A percentile compares a stretch with the other conserved stretches of the same genome.
Evolutionary conservation across 2,797 vertebrate species (phyloP).

Genomic region (Smutsia temminckii): DNA sequence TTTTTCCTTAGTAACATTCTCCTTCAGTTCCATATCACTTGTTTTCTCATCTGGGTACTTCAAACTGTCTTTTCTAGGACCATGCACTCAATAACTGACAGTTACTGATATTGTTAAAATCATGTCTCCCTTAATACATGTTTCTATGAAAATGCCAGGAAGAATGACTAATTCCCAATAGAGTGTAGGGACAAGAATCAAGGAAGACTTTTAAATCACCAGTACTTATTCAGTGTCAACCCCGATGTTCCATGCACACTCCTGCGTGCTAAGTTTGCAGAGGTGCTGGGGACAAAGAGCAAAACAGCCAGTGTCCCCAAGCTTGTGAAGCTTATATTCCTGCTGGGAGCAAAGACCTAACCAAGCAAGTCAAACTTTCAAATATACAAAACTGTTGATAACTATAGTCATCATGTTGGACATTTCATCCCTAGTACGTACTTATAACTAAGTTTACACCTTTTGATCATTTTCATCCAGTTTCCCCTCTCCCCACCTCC

Average conservation of each 20-base stretch:
- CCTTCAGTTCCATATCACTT: background rate
- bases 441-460: background rate
- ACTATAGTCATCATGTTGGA: accelerated
- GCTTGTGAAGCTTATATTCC: background rate
- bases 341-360: background rate
- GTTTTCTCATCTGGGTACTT: background rate
- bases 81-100: background rate
- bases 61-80: background rate
- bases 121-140: background rate
- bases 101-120: background rate
- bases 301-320: background rate
- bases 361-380: background rate
- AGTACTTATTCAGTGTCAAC: too few species aligned
- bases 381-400: background rate
- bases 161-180: background rate
- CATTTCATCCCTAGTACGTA: too few species aligned
- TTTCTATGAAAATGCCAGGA: background rate
- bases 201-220: background rate
- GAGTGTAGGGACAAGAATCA: background rate
- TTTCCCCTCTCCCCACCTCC: accelerated
- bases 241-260: background rate
- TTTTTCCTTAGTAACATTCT: background rate
- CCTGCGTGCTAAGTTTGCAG: background rate
- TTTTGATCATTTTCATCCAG: background rate
- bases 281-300: background rate